These are phyloP conservation scores for Drosophila pseudoananassae DNA, from an alignment of 1,140 invertebrate species.

Conservation along the genomic window DNA sequence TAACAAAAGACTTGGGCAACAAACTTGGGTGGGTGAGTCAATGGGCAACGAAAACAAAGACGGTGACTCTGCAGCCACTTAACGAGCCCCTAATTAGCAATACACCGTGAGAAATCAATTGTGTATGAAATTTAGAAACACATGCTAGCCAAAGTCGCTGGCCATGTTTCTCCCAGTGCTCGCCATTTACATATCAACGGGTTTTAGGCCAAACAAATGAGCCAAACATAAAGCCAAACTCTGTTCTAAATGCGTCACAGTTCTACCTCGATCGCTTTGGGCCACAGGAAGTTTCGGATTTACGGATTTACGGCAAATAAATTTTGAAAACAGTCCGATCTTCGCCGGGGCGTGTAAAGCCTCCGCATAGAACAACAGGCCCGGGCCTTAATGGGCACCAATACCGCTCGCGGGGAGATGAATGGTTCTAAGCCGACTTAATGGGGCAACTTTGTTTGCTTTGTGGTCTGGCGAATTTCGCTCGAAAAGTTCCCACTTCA, in stretches of 20 bases:
- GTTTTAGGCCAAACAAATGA: slow-evolving; percentile 37
- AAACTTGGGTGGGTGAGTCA: slow-evolving; percentile 60
- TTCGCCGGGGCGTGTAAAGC: slow-evolving; percentile 38
- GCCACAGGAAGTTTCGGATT: slow-evolving; percentile 55
- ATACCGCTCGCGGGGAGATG: slow-evolving; percentile 28
- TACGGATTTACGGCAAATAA: slow-evolving; percentile 52
- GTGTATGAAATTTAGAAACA: background rate
- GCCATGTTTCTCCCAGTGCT: slow-evolving; percentile 1
- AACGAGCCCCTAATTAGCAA: slow-evolving; percentile 49
- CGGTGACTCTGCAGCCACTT: slow-evolving; percentile 31
- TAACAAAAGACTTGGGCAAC: slow-evolving; percentile 82
- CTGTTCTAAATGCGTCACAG: slow-evolving; percentile 27
- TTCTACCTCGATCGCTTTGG: slow-evolving; percentile 18
- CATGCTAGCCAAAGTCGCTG: no score
- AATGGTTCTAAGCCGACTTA: slow-evolving; percentile 51
- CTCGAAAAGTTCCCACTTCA: slow-evolving; percentile 56
- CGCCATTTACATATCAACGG: slow-evolving; percentile 25
- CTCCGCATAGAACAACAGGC: background rate
- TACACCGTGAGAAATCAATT: slow-evolving; percentile 13
- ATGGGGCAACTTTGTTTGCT: slow-evolving; percentile 38
- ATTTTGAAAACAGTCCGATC: slow-evolving; percentile 42
- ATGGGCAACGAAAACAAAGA: slow-evolving; percentile 34
- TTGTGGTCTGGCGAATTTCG: slow-evolving; percentile 45
- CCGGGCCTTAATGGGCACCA: slow-evolving; percentile 29
- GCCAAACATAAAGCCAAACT: slow-evolving; percentile 32